Conservation (phyloP, 2,888 invertebrate species). For the Drosophila antonietae region DNA sequence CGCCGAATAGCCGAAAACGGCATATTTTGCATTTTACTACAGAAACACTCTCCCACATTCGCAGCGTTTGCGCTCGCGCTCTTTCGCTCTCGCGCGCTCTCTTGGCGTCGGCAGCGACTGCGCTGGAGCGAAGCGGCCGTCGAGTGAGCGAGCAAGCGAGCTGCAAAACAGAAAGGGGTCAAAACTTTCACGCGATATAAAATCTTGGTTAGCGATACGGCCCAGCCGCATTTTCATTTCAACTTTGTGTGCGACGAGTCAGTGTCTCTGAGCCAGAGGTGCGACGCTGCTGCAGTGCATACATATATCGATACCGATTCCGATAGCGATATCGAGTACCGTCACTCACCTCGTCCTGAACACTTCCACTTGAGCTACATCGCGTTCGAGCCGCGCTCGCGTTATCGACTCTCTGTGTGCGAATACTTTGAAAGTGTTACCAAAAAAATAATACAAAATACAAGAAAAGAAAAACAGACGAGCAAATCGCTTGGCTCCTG, state of each 20-base stretch:
- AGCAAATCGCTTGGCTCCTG: slow-evolving; percentile 39
- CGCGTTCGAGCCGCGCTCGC: slow-evolving; percentile 42
- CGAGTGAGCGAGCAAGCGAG: slow-evolving; percentile 10
- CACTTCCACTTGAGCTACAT: slow-evolving; percentile 5
- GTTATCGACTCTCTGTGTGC: slow-evolving; percentile 25
- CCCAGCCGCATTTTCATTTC: slow-evolving; percentile 85
- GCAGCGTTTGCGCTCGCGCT: slow-evolving; percentile 5
- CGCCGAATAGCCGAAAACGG: slow-evolving; percentile 70
- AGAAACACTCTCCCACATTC: slow-evolving; percentile 42
- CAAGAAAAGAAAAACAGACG: slow-evolving; percentile 23
- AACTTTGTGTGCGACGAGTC: slow-evolving; percentile 84
- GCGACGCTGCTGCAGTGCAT: slow-evolving; percentile 49
- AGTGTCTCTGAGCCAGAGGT: slow-evolving; percentile 66
- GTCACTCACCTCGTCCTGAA: slow-evolving; percentile 48
- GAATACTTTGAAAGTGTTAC: slow-evolving; percentile 26
- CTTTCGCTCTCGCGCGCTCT: slow-evolving; percentile 30
- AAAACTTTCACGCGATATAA: slow-evolving; percentile 86
- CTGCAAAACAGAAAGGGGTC: slow-evolving; percentile 84
- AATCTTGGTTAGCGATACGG: slow-evolving; percentile 84
- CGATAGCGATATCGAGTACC: slow-evolving; percentile 19
- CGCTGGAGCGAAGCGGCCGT: slow-evolving; percentile 59
- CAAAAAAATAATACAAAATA: too few relatives aligned
- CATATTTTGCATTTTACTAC: slow-evolving; percentile 62
- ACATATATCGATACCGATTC: slow-evolving; percentile 26
- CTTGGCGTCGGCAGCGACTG: slow-evolving; percentile 5